Evolutionary conservation across 2,888 invertebrate species (phyloP), one percentile per base, ranked within the genome.

Genomic region (Drosophila ezoana): DNA sequence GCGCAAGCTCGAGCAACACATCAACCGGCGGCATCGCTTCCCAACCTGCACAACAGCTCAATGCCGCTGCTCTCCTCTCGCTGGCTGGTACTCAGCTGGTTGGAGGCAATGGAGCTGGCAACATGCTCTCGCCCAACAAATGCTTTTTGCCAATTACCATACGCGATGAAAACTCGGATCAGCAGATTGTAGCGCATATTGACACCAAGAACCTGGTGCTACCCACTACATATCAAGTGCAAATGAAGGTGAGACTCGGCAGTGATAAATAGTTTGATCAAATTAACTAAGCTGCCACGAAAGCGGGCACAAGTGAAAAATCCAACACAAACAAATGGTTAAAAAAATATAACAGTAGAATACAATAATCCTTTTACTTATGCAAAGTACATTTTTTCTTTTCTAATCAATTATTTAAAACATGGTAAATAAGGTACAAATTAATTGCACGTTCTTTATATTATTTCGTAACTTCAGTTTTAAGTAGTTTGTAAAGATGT

Each of bases 161-260:
- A 41, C 91, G 92, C 9, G 92, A 92, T 61, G 91, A 91, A 44
- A 91, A 90, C 62, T 91, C 91, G 0, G 92, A 92, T 72, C 92
- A 92, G 63, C 92, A 92, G 72, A 91, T 92, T 58, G 91, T 92
- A 3, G 92, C 92, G 0, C 92, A 92, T 44, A 92, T 92, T 58
- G 92, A 92, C 74, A 90, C 92, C 4, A 92, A 92, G 68, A 92
- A 92, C 72, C 85, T 92, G 33, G 81, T 92, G 11, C 70, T 92
- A 41, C 92, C 92, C 18, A 91, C 91, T 35, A 92, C 92, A 49
- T 92, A 92, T 79, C 92, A 92, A 63, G 82, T 92, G 59, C 92
- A 92, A 84, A 92, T 92, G 92, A 92, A 92, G 87, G 91, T 92
- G 23, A 53, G 14, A 10, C 20, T 35, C n/a, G 20, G 6, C 23